Evolutionary conservation across 2,888 invertebrate species (phyloP), one percentile per base, ranked within the genome.

Genomic region (Busseola fusca): DNA sequence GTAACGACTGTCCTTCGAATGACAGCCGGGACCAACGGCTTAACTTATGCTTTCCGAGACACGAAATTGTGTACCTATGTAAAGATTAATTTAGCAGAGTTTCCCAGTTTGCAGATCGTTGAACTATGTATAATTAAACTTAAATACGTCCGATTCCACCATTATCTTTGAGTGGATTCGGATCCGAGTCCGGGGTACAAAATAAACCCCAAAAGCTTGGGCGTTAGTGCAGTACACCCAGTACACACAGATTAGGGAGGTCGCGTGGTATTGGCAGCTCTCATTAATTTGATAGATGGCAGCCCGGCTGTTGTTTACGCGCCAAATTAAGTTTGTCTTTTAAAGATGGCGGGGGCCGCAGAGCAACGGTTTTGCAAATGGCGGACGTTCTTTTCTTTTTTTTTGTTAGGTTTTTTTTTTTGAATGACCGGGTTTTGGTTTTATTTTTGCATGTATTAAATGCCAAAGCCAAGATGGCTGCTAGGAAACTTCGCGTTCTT

Each of bases 251-350:
- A 80, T 86, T 76, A 83, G 75, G 78, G 81, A 63, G 73, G 80
- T 76, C 79, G 81, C 74, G 75, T 89, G 89, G 57, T 84, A 89
- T 87, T 87, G 88, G 81, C 89, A 87, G 71, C 67, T 69, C 82
- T 88, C 87, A 88, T 89, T 89, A 87, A 86, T 86, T 87, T 89
- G 89, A 89, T 88, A 85, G 88, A 89, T 89, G 86, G 79, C 78
- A 82, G 54, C 68, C 42, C 52, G 64, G 58, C 69, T 71, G 75
- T 83, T 85, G 84, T 83, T 84, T 84, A 76, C 75, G 69, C 82
- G 74, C 75, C 74, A 81, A 83, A 82, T 86, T 85, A 82, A 82
- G 77, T 84, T 84, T 84, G 76, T 86, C 88, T 80, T 78, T 78
- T 69, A 65, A 78, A 76, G 79, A 83, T 80, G 72, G 81, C 78